Base-by-base conservation (phyloP, 2,888 invertebrate genomes). In the Heliothis peltigera region DNA sequence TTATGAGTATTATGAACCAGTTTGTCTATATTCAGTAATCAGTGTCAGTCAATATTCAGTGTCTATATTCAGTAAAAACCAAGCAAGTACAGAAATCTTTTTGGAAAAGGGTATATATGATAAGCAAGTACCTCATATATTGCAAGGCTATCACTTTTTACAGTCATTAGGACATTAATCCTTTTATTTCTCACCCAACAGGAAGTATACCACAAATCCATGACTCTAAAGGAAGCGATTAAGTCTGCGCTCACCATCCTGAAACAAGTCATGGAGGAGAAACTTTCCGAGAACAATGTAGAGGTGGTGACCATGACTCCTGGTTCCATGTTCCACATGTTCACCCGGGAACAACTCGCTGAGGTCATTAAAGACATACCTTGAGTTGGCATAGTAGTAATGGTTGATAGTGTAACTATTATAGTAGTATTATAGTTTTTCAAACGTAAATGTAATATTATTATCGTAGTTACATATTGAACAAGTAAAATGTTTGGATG, bases 251-350 rank as follows among this genome's bases (percentile, higher is more conserved):
- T 99, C 59, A 98, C 98, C 12, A 99, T 99, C 83, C 95, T 99
- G 21, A 99, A 99, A 91, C 99, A 99, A 94, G 99, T 99, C 0
- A 99, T 99, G 99, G 99, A 99, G 89, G 99, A 99, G 91, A 99
- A 99, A 91, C 94, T 99, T 2, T 99, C 98, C 69, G 98, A 98
- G 68, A 98, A 97, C 61, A 99, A 99, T 92, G 99, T 99, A 58
- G 99, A 99, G 95, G 98, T 99, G 76, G 98, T 98, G 91, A 98
- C 98, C 39, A 98, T 99, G 96, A 99, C 98, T 0, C 97, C 97
- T 0, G 96, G 96, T 21, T 95, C 96, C 39, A 95, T 97, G 83
- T 99, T 98, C 94, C 97, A 98, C 82, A 98, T 99, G 98, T 98
- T 97, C 87, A 95, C 97, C 2, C 97, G 98, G 91, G 98, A 98